Percentiles rank a stretch among this genome's conserved stretches.
Conservation (phyloP, 2,888 invertebrate species). For the Orthonevra nobilis region DNA sequence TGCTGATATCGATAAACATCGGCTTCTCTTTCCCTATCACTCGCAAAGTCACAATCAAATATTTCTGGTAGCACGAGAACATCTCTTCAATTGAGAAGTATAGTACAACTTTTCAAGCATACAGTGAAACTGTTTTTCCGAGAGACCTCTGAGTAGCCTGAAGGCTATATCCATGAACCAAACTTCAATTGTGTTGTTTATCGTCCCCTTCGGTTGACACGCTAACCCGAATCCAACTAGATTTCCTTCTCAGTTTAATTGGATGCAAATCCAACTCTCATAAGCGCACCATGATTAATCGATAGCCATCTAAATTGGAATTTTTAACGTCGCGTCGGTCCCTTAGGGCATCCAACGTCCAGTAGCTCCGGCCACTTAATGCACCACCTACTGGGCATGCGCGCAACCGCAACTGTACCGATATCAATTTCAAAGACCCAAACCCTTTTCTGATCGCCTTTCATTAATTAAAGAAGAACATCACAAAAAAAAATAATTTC, state of each 20-base stretch:
- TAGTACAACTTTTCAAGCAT: too few species aligned
- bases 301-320: conserved; percentile 52
- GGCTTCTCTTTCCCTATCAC: too few species aligned
- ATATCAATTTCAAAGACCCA: neutral
- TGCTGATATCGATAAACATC: too few species aligned
- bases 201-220: conserved; percentile 48
- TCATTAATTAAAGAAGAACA: conserved; percentile 16
- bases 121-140: too few species aligned
- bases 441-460: neutral
- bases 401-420: conserved; percentile 5
- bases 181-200: too few species aligned
- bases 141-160: too few species aligned
- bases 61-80: too few species aligned
- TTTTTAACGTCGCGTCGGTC: conserved; percentile 15
- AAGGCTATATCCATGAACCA: too few species aligned
- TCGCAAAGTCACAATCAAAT: too few species aligned
- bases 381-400: conserved; percentile 14
- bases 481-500: too few species aligned
- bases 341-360: neutral
- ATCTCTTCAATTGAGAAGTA: too few species aligned
- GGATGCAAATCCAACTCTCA: conserved; percentile 42
- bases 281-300: conserved; percentile 43
- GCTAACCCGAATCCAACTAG: conserved; percentile 34
- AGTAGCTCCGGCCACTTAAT: conserved; percentile 17
- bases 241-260: conserved; percentile 34